Evolutionary conservation across 2,888 invertebrate genomes (phyloP).

Genomic region (Drosophila affinis): DNA sequence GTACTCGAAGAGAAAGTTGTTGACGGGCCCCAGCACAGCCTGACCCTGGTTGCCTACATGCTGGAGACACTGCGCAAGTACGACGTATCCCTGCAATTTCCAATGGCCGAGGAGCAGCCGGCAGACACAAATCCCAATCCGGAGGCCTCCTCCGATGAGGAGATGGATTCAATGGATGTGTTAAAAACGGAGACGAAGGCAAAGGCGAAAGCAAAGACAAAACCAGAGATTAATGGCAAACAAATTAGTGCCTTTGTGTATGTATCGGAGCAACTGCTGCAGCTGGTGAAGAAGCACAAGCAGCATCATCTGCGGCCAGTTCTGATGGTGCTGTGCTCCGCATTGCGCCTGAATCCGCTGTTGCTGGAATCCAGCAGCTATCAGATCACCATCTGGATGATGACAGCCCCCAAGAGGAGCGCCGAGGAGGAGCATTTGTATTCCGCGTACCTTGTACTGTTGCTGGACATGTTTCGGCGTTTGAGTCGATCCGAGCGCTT

Average conservation of each 20-base stretch:
- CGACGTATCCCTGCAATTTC: slow-evolving; percentile 66
- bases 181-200: neutral
- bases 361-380: slow-evolving; percentile 79
- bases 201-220: neutral
- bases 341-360: slow-evolving; percentile 80
- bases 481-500: slow-evolving; percentile 81
- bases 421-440: slow-evolving; percentile 55
- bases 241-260: slow-evolving; percentile 34
- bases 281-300: slow-evolving; percentile 42
- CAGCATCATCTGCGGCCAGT: slow-evolving; percentile 63
- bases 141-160: neutral
- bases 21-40: slow-evolving; percentile 4
- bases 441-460: slow-evolving; percentile 74
- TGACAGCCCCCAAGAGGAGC: slow-evolving; percentile 66
- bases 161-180: neutral
- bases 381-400: slow-evolving; percentile 75
- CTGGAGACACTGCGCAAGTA: slow-evolving; percentile 79
- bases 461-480: slow-evolving; percentile 82
- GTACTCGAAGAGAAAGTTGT: slow-evolving; percentile 28
- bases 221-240: neutral
- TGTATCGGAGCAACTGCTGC: slow-evolving; percentile 53
- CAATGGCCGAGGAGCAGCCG: slow-evolving; percentile 7
- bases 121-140: neutral
- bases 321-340: slow-evolving; percentile 75
- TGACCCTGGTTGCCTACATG: slow-evolving; percentile 62